These are phyloP conservation scores for Macroramphosus scolopax DNA, from an alignment of 2,797 vertebrate species.

Conservation along the genomic window DNA sequence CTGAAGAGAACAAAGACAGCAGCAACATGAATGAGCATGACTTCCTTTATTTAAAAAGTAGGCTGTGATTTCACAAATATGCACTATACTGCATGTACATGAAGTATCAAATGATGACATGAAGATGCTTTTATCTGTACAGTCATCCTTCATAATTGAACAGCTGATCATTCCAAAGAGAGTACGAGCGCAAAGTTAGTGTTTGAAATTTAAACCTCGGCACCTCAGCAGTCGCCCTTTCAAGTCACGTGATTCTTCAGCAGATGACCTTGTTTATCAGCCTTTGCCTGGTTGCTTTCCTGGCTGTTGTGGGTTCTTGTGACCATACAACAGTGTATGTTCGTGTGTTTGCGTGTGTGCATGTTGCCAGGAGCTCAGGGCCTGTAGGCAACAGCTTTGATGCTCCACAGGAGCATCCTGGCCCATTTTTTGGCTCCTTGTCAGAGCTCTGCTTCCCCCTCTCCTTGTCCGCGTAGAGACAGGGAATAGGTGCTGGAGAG, in stretches of 20 bases:
- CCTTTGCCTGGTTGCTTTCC: conserved; percentile 31
- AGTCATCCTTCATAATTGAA: conserved; percentile 14
- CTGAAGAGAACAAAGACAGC: too few relatives aligned
- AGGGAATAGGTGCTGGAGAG: conserved; percentile 16
- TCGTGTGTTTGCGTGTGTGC: conserved; percentile 13
- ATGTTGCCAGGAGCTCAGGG: conserved; percentile 48
- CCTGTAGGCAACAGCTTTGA: conserved; percentile 65
- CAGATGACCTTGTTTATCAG: conserved; percentile 54
- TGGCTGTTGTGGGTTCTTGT: conserved; percentile 51
- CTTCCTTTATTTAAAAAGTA: too few relatives aligned
- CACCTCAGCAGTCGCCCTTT: conserved; percentile 1
- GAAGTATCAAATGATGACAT: conserved; percentile 8
- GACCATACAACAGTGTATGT: conserved; percentile 18
- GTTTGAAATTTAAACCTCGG: conserved; percentile 16
- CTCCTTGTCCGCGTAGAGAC: conserved; percentile 21
- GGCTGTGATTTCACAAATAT: conserved; percentile 7
- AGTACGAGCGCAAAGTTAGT: conserved; percentile 4
- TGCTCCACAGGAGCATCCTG: conserved; percentile 69
- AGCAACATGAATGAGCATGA: too few relatives aligned
- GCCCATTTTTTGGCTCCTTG: conserved; percentile 45
- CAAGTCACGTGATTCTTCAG: conserved; percentile 24
- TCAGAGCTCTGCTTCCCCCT: conserved; percentile 27
- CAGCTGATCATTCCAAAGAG: conserved; percentile 1
- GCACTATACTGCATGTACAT: conserved; percentile 7
- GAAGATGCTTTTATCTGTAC: conserved; percentile 13